Conservation (phyloP, 2,797 vertebrate species). For the Syndactyla subalaris region DNA sequence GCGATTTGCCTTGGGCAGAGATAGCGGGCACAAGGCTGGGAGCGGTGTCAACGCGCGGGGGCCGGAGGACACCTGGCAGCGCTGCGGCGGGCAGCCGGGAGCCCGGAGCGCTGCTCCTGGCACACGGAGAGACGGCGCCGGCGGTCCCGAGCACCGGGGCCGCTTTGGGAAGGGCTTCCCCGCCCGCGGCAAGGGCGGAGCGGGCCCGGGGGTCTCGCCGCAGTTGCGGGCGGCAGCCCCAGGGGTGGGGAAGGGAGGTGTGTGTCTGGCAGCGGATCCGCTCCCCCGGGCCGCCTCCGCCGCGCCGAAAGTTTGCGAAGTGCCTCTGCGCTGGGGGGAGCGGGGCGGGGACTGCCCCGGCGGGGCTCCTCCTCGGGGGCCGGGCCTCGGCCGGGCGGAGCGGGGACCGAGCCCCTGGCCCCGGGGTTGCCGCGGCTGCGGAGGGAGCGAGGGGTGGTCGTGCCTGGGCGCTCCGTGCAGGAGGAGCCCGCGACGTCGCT, state of each 20-base stretch:
- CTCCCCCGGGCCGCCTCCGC: background rate
- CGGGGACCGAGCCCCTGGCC: background rate
- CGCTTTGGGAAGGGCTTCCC: background rate
- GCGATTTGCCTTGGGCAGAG: background rate
- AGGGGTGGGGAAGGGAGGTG: accelerated
- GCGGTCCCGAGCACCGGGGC: background rate
- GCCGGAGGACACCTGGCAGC: background rate
- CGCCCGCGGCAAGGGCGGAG: background rate
- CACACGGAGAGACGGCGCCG: background rate
- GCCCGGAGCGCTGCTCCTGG: background rate
- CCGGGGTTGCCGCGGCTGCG: slow-evolving; percentile 23
- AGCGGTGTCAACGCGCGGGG: background rate
- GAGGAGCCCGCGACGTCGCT: background rate
- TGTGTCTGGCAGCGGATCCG: accelerated
- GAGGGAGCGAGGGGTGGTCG: background rate
- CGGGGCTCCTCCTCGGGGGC: slow-evolving; percentile 74
- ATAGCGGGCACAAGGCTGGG: background rate
- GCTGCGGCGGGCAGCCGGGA: background rate
- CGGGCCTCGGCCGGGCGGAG: slow-evolving; percentile 70
- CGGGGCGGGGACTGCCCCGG: slow-evolving; percentile 67
- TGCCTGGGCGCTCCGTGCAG: background rate
- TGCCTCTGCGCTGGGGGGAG: background rate
- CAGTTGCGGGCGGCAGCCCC: too few relatives aligned
- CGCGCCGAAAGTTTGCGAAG: slow-evolving; percentile 22
- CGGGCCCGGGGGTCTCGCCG: background rate